A percentile compares a stretch with the other conserved stretches of the same genome.
These are phyloP conservation scores for Mustela lutreola DNA, from an alignment of 2,113 vertebrate genomes.

Conservation along the genomic window DNA sequence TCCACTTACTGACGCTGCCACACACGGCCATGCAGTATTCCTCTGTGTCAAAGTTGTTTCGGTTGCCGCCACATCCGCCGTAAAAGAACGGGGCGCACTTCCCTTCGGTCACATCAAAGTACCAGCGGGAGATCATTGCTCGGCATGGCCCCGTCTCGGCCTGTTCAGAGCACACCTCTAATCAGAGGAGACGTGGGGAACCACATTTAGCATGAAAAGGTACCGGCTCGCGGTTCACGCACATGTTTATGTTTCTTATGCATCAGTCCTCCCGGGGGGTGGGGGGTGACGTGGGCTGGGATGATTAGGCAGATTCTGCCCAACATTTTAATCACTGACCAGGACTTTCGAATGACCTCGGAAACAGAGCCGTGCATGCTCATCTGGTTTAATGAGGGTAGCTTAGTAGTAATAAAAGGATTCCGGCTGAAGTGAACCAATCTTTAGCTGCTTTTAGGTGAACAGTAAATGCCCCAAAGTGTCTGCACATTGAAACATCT, in stretches of 20 bases:
- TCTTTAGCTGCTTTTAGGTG: background rate
- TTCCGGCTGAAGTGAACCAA: background rate
- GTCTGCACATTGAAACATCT: background rate
- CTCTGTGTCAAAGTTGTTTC: conserved; percentile 99
- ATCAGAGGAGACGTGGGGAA: conserved; percentile 90
- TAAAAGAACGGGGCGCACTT: conserved; percentile 98
- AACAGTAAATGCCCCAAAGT: background rate
- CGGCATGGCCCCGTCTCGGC: conserved; percentile 98
- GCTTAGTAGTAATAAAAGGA: background rate
- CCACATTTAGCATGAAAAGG: conserved; percentile 86
- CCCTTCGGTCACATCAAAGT: conserved; percentile 95
- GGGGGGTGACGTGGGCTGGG: fast-evolving
- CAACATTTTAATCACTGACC: background rate
- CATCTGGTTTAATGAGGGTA: background rate
- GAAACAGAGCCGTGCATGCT: background rate
- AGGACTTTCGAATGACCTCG: background rate
- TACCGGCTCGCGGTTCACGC: background rate
- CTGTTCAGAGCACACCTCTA: conserved; percentile 98
- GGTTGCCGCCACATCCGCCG: conserved; percentile 98
- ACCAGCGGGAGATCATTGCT: conserved; percentile 98
- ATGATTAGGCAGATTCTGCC: background rate
- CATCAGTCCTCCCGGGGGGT: fast-evolving
- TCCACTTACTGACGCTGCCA: conserved; percentile 98
- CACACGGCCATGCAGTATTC: conserved; percentile 99
- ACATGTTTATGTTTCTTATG: background rate